Percentiles rank a stretch among this genome's conserved stretches.
phyloP scores from a whole-genome alignment of 2,888 invertebrate genomes.

The Acanthopleura granulata region DNA sequence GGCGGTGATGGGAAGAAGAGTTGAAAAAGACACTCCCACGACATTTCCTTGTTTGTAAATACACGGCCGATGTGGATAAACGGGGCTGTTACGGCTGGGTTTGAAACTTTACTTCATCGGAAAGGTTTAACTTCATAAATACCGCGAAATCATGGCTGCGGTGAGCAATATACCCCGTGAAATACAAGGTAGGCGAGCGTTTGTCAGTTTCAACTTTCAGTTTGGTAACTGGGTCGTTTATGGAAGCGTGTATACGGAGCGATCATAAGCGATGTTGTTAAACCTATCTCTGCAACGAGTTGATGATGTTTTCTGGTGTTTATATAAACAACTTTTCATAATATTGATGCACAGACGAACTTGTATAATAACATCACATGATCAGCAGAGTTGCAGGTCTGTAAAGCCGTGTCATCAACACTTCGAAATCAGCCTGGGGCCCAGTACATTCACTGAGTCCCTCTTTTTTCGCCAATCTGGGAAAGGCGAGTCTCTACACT shows the following conservation, averaged over 20 bases:
- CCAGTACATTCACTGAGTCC: too few relatives aligned
- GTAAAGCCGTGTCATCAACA: too few relatives aligned
- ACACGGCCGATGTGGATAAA: background rate
- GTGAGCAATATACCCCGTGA: slow-evolving; percentile 49
- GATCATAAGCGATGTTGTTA: too few relatives aligned
- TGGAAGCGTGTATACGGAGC: too few relatives aligned
- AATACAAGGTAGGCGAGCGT: slow-evolving; percentile 44
- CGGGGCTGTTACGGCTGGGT: background rate
- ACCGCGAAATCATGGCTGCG: background rate
- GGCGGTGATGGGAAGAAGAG: too few relatives aligned
- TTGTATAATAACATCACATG: background rate
- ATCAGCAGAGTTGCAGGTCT: too few relatives aligned
- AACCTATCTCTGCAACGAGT: too few relatives aligned
- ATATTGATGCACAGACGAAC: background rate
- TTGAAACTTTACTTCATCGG: background rate
- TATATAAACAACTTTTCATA: too few relatives aligned
- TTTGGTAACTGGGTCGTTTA: background rate
- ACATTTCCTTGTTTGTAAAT: background rate
- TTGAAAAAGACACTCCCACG: background rate
- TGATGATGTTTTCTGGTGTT: too few relatives aligned
- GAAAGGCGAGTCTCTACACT: too few relatives aligned
- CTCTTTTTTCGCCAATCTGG: too few relatives aligned
- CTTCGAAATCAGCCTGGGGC: too few relatives aligned
- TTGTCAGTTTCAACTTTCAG: slow-evolving; percentile 14
- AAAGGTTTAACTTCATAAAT: background rate